phyloP scores from a whole-genome alignment of 2,797 vertebrate species.

The Jordanella pulchra region DNA sequence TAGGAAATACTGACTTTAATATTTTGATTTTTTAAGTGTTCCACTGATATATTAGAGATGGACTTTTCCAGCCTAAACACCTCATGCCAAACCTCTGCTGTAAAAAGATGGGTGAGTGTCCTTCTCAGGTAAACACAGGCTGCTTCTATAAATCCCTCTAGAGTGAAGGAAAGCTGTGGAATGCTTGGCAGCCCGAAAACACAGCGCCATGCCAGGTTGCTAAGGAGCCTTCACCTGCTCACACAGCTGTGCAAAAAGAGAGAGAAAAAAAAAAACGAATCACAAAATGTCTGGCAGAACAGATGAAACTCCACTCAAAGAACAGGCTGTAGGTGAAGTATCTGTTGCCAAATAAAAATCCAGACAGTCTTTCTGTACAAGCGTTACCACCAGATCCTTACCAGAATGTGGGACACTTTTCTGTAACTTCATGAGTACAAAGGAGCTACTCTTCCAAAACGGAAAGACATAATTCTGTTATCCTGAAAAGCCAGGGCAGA shows the following conservation, averaged over 20 bases:
- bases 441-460: neutral
- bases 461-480: conserved; percentile 34
- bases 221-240: conserved; percentile 38
- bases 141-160: conserved; percentile 10
- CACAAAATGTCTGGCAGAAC: conserved; percentile 24
- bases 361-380: conserved; percentile 19
- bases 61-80: neutral
- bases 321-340: conserved; percentile 43
- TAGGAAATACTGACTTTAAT: neutral
- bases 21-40: neutral
- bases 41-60: neutral
- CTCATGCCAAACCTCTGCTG: neutral
- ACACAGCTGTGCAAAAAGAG: conserved; percentile 31
- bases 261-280: neutral
- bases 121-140: conserved; percentile 21
- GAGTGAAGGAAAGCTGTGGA: conserved; percentile 31
- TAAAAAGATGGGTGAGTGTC: neutral
- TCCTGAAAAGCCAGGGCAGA: conserved; percentile 24
- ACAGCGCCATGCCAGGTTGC: conserved; percentile 28
- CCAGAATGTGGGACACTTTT: conserved; percentile 24
- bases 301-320: conserved; percentile 29
- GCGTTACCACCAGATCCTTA: conserved; percentile 31
- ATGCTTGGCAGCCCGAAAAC: conserved; percentile 28
- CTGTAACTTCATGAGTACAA: conserved; percentile 12
- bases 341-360: conserved; percentile 44